These are phyloP conservation scores for Pseudomyrmex gracilis DNA, from an alignment of 1,140 invertebrate genomes.

Conservation along the genomic window DNA sequence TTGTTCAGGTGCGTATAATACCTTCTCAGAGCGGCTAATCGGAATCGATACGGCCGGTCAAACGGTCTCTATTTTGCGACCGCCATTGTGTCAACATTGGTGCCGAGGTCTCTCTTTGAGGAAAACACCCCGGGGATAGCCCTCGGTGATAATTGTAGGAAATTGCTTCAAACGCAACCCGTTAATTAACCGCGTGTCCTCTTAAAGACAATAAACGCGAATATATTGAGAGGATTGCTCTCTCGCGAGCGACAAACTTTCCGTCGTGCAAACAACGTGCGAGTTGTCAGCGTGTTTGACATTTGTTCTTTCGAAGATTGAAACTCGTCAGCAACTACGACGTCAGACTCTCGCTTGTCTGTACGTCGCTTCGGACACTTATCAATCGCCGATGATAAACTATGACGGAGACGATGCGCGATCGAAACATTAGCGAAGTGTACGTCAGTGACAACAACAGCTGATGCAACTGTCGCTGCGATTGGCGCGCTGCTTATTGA, in stretches of 20 bases:
- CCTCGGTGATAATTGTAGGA: slow-evolving; percentile 78
- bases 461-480: neutral
- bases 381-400: too few species aligned
- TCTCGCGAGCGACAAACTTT: neutral
- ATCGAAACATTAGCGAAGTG: neutral
- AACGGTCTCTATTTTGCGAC: slow-evolving; percentile 67
- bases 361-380: too few species aligned
- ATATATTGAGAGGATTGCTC: slow-evolving; percentile 62
- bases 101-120: slow-evolving; percentile 9
- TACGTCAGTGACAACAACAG: neutral
- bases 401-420: too few species aligned
- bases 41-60: neutral
- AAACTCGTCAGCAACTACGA: too few species aligned
- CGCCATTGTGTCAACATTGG: slow-evolving; percentile 69
- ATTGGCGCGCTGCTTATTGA: neutral
- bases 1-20: slow-evolving; percentile 46
- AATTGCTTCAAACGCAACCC: slow-evolving; percentile 78
- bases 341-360: too few species aligned
- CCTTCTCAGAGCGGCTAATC: slow-evolving; percentile 12
- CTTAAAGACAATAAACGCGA: slow-evolving; percentile 31
- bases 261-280: too few species aligned
- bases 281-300: neutral
- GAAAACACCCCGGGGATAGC: slow-evolving; percentile 59
- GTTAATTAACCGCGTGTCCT: slow-evolving; percentile 79
- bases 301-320: neutral